phyloP scores from a whole-genome alignment of 2,888 invertebrate species.

The Rapana venosa region DNA sequence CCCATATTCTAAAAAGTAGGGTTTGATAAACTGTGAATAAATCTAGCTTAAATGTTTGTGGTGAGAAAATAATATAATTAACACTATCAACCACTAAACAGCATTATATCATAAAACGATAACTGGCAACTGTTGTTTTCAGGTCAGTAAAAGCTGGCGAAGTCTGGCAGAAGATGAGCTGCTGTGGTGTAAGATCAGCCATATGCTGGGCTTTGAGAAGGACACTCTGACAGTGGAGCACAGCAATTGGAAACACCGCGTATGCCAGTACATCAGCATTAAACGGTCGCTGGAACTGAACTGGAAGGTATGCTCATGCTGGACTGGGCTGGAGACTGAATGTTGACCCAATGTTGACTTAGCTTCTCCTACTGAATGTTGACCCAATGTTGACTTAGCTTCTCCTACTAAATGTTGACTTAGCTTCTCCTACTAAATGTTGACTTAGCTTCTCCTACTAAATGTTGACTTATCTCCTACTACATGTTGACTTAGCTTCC shows the following conservation, averaged over 20 bases:
- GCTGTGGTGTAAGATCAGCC: constrained; percentile 73
- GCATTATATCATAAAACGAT: too few relatives aligned
- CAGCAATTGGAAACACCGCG: constrained; percentile 70
- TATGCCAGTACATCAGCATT: constrained; percentile 61
- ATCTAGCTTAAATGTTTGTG: too few relatives aligned
- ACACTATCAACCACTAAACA: too few relatives aligned
- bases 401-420: too few relatives aligned
- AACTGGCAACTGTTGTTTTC: not conserved
- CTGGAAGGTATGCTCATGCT: constrained; percentile 70
- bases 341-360: not conserved
- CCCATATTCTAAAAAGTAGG: too few relatives aligned
- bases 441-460: too few relatives aligned
- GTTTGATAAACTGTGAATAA: not conserved
- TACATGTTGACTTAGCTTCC: too few relatives aligned
- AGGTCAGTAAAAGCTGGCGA: constrained; percentile 76
- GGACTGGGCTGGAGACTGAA: not conserved
- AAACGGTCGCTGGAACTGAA: constrained; percentile 62
- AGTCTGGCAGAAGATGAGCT: constrained; percentile 75
- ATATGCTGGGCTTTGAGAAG: constrained; percentile 64
- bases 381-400: too few relatives aligned
- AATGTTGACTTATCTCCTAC: too few relatives aligned
- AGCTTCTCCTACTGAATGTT: too few relatives aligned
- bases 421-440: too few relatives aligned
- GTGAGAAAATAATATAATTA: too few relatives aligned
- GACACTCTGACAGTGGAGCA: constrained; percentile 59